These are phyloP conservation scores for Tetramorium parvispinum DNA, from an alignment of 1,140 invertebrate species.

Conservation along the genomic window DNA sequence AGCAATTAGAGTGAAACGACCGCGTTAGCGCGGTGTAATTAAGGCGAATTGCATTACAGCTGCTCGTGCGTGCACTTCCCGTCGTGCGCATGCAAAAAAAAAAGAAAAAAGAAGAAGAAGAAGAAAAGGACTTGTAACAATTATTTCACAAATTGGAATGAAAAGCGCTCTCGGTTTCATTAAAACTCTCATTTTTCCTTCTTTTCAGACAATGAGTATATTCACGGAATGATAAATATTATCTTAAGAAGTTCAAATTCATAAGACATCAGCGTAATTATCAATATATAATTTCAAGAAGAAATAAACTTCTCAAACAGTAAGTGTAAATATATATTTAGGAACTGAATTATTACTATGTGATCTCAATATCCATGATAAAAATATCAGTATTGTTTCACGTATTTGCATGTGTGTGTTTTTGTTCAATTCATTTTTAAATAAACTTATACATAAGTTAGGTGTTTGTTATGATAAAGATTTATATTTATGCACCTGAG, in stretches of 20 bases:
- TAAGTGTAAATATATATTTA: neutral
- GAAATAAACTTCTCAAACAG: neutral
- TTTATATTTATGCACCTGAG: neutral
- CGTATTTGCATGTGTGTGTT: neutral
- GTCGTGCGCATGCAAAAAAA: slow-evolving; percentile 19
- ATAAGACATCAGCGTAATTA: neutral
- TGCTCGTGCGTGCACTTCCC: slow-evolving; percentile 16
- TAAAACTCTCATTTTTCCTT: slow-evolving; percentile 23
- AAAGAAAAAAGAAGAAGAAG: neutral
- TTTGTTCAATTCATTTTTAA: neutral
- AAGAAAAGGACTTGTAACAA: slow-evolving; percentile 9
- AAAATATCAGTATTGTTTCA: neutral
- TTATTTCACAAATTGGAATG: slow-evolving; percentile 11
- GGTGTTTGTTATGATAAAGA: neutral
- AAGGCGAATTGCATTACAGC: slow-evolving; percentile 59
- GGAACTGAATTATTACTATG: neutral
- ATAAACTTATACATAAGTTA: neutral
- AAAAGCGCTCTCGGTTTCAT: slow-evolving; percentile 24
- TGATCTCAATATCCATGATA: neutral
- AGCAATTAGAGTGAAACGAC: slow-evolving; percentile 62
- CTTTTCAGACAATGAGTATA: slow-evolving; percentile 7
- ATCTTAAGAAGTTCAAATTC: slow-evolving; percentile 4
- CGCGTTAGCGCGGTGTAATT: slow-evolving; percentile 60
- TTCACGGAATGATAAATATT: neutral
- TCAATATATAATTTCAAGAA: neutral